These are phyloP conservation scores for Fratercula arctica DNA, from an alignment of 2,797 vertebrate species.

Conservation along the genomic window DNA sequence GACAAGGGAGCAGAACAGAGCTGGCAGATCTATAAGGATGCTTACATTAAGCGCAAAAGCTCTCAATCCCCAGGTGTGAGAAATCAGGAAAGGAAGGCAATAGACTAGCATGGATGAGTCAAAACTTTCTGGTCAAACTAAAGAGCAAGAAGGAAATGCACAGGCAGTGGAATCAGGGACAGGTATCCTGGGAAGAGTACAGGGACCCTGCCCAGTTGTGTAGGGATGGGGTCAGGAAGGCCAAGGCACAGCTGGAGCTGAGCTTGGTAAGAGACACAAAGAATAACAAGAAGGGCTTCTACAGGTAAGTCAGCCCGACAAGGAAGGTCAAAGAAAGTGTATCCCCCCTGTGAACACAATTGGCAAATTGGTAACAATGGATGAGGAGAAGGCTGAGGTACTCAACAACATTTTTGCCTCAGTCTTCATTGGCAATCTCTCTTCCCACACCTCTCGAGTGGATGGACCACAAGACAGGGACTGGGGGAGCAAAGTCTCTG, in stretches of 20 bases:
- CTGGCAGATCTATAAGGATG: not conserved
- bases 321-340: not conserved
- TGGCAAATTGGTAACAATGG: not conserved
- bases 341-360: accelerated
- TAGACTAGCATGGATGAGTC: not conserved
- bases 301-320: not conserved
- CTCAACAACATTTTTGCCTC: not conserved
- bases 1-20: not conserved
- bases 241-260: not conserved
- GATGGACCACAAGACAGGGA: not conserved
- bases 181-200: not conserved
- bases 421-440: not conserved
- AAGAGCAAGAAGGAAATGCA: not conserved
- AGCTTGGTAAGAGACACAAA: not conserved
- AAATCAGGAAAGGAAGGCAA: not conserved
- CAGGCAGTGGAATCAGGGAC: not conserved
- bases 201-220: not conserved
- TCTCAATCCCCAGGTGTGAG: not conserved
- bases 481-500: not conserved
- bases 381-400: not conserved
- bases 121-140: not conserved
- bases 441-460: too few species aligned
- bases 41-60: not conserved
- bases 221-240: not conserved
- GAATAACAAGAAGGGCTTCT: not conserved